Base-by-base conservation (phyloP, 2,113 vertebrate genomes). In the Syngnathus floridae region DNA sequence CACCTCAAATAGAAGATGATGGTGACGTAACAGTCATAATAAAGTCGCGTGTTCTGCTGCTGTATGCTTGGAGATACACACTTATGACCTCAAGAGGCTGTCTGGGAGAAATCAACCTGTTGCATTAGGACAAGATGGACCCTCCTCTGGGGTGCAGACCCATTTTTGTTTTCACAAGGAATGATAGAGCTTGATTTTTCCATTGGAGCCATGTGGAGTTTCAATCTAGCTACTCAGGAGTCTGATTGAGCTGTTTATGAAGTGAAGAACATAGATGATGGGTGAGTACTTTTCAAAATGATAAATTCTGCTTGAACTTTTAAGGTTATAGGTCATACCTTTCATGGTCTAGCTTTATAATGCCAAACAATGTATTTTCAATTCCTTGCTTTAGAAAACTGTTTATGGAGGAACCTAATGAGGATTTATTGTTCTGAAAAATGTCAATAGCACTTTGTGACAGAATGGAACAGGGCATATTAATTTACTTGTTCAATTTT, bases 231-330 rank as follows among this genome's bases (percentile, higher is more conserved):
- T 61, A 37, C 1, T 58, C 35, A 38, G 43, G 46, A 58, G 57
- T 11, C 43, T 54, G 51, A 40, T 65, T 38, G 5, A 13, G 2
- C 43, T 13, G 3, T 45, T 16, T 14, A 5, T 14, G 14, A 46
- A 1, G 3, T 41, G 40, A 58, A 62, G 46, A 22, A 68, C 62
- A 60, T 40, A 58, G 55, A 72, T 65, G 46, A 78, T 81, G 76
- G 80, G 83, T 85, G 71, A 74, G 85, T 83, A 17, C 8, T 35
- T 1, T 63, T 64, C 1, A 37, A 45, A 31, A 31, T 31, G 26
- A 31, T 31, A 31, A 31, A 31, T 31, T 31, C 26, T 31, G 26
- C 26, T 31, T 31, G 26, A 31, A 31, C 26, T 31, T 31, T 31
- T 31, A 31, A 31, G 26, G 26, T 31, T 31, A 41, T 6, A 41